Conservation (phyloP, 2,797 vertebrate genomes). For the Typhlichthys eigenmanni region DNA sequence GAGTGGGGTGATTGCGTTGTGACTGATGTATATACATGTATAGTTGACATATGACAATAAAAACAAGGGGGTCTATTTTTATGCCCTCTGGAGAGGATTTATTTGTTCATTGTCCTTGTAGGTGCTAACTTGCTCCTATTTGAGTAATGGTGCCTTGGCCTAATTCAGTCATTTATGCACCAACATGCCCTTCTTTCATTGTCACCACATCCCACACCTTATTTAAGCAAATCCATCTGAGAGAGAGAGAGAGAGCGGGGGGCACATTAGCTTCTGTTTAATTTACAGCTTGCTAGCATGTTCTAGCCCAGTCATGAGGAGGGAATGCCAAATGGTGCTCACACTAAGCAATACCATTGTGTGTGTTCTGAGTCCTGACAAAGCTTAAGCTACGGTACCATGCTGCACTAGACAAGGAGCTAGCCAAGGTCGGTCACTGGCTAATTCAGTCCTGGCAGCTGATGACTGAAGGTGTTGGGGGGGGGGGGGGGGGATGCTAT, state of each 20-base stretch:
- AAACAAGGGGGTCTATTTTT: slow-evolving; percentile 63
- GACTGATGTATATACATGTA: slow-evolving; percentile 57
- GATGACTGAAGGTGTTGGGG: slow-evolving; percentile 51
- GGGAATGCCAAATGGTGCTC: too few species aligned
- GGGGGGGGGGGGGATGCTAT: slow-evolving; percentile 28
- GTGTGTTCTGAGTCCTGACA: too few species aligned
- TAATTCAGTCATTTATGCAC: slow-evolving; percentile 72
- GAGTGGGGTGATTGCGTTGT: slow-evolving; percentile 21
- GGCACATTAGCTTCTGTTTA: too few species aligned
- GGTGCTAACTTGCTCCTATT: slow-evolving; percentile 69
- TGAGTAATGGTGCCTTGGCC: slow-evolving; percentile 75
- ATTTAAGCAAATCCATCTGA: background rate
- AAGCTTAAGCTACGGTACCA: slow-evolving; percentile 6
- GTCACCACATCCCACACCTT: slow-evolving; percentile 19
- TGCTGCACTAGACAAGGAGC: slow-evolving; percentile 37
- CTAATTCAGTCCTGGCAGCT: slow-evolving; percentile 40
- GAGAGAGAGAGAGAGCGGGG: background rate
- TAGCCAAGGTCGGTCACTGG: slow-evolving; percentile 59
- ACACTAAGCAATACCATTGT: too few species aligned
- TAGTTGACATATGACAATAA: slow-evolving; percentile 38
- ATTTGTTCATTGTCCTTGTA: slow-evolving; percentile 63
- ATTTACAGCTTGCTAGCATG: too few species aligned
- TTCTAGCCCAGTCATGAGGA: too few species aligned
- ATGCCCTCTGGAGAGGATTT: slow-evolving; percentile 53
- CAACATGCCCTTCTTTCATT: slow-evolving; percentile 58